phyloP scores from a whole-genome alignment of 2,113 vertebrate genomes.

The Pachycephala philippinensis region DNA sequence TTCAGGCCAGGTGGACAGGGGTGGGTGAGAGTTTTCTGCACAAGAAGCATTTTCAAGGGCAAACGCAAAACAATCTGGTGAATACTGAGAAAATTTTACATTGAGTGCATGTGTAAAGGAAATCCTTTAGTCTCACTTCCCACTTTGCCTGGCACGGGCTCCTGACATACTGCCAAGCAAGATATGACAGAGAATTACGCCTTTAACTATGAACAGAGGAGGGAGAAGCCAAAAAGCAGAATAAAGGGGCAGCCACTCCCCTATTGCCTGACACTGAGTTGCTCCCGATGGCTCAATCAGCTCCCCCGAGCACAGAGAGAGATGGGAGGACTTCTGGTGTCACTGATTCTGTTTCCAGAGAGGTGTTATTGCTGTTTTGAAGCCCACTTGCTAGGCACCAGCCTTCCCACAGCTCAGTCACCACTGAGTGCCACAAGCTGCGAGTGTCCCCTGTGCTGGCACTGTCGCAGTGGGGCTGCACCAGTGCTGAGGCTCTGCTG shows the following conservation, averaged over 20 bases:
- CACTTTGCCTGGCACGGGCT: conserved; percentile 3
- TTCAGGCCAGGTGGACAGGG: background rate
- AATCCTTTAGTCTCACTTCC: conserved; percentile 39
- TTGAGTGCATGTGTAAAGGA: background rate
- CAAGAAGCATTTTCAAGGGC: background rate
- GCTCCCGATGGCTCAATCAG: background rate
- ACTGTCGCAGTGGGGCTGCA: background rate
- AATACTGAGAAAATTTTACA: background rate
- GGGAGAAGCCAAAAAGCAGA: background rate
- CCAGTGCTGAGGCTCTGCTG: fast-evolving
- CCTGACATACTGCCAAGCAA: conserved; percentile 11
- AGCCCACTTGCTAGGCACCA: background rate
- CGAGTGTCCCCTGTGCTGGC: fast-evolving
- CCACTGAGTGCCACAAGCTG: fast-evolving
- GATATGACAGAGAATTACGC: background rate
- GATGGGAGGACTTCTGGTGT: background rate
- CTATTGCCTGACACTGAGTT: background rate
- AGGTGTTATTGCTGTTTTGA: background rate
- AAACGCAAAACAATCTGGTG: background rate
- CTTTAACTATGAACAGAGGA: background rate
- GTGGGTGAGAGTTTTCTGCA: background rate
- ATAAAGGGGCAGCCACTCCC: background rate
- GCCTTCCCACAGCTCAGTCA: background rate
- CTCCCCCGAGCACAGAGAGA: fast-evolving
- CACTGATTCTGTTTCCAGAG: background rate